A percentile compares a stretch with the other conserved stretches of the same genome.
phyloP scores from a whole-genome alignment of 2,797 vertebrate genomes.

The Diplodus sargus region DNA sequence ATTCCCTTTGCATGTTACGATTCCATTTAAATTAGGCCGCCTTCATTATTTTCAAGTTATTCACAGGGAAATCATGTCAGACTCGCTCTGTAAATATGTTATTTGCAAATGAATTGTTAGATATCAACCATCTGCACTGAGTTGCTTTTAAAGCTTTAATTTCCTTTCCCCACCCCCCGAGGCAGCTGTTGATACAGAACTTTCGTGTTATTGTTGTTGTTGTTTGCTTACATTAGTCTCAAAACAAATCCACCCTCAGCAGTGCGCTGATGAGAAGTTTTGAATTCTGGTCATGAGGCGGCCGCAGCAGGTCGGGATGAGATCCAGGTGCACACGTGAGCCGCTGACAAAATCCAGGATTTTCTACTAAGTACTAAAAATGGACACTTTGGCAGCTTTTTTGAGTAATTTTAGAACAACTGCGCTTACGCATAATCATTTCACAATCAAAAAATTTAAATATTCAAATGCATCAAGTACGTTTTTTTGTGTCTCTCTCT shows the following conservation, averaged over 20 bases:
- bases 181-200: conserved; percentile 30
- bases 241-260: conserved; percentile 43
- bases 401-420: background rate
- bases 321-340: background rate
- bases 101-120: conserved; percentile 54
- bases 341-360: background rate
- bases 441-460: background rate
- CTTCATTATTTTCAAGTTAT: conserved; percentile 29
- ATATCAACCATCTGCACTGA: conserved; percentile 49
- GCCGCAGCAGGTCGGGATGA: conserved; percentile 6
- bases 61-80: conserved; percentile 36
- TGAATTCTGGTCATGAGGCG: conserved; percentile 27
- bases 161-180: conserved; percentile 31
- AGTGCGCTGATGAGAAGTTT: conserved; percentile 26
- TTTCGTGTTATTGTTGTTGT: conserved; percentile 44
- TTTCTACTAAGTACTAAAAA: background rate
- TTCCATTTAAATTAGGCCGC: conserved; percentile 32
- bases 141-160: conserved; percentile 53
- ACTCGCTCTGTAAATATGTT: conserved; percentile 43
- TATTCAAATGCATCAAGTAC: background rate
- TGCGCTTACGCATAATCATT: background rate
- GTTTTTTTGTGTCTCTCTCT: background rate
- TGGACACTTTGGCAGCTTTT: background rate
- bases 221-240: conserved; percentile 29
- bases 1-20: conserved; percentile 26